Conservation (phyloP, 1,140 invertebrate species). For the Thaumatotibia leucotreta region DNA sequence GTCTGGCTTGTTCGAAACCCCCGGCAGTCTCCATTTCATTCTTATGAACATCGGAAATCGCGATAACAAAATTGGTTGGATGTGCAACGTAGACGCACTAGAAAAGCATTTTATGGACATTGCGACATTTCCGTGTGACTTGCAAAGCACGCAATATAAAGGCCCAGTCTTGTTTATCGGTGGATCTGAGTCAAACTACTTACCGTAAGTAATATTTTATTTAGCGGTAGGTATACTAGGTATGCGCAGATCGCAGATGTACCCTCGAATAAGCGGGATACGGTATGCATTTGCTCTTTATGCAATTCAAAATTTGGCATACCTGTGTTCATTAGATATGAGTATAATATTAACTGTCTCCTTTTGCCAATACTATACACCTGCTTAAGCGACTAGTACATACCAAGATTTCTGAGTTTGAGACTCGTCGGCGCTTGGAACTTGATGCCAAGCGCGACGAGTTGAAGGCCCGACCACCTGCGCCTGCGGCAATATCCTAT, state of each 20-base stretch:
- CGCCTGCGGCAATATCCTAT: too few relatives aligned
- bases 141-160: conserved; percentile 65
- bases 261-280: neutral
- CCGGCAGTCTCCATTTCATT: conserved; percentile 29
- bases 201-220: conserved; percentile 75
- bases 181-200: conserved; percentile 82
- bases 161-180: conserved; percentile 85
- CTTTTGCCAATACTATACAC: too few relatives aligned
- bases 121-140: conserved; percentile 75
- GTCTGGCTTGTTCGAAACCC: conserved; percentile 25
- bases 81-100: conserved; percentile 43
- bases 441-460: too few relatives aligned
- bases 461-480: too few relatives aligned
- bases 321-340: too few relatives aligned
- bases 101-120: conserved; percentile 68
- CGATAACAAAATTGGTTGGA: conserved; percentile 41
- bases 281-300: too few relatives aligned
- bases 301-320: too few relatives aligned
- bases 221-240: neutral
- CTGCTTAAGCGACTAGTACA: too few relatives aligned
- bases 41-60: conserved; percentile 43
- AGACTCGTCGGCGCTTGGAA: too few relatives aligned
- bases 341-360: too few relatives aligned
- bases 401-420: too few relatives aligned
- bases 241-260: too few relatives aligned